Base-by-base conservation (phyloP, 2,888 invertebrate genomes). In the Subacronicta megacephala region DNA sequence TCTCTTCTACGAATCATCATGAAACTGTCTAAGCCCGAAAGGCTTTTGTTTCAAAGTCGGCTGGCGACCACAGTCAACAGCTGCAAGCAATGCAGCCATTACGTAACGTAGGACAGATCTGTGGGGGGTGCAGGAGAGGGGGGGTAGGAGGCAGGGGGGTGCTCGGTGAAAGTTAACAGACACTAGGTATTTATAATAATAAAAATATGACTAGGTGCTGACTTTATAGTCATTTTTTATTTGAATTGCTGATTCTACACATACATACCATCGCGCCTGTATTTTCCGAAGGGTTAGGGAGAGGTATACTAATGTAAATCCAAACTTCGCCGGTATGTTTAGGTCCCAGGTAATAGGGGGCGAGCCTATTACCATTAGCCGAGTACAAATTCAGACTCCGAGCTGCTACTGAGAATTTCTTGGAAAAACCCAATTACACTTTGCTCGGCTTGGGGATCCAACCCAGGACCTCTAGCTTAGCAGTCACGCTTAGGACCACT, bases 81-180 rank as follows among this genome's bases (percentile, higher is more conserved):
- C 63, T 75, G 62, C 66, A 47, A 68, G 59, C 53, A 62, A 56
- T 70, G 70, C 66, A 71, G 46, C 43, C 49, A 18, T 72, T 72
- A 53, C 57, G 53, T 52, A 62, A 75, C 58, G 9, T 44, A 61
- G 61, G 57, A 59, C 63, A 57, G 64, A 59, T 33, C 56, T 38
- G 43, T 33, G 38, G 42, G 40, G 40, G 42, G 12, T 31, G 31
- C 5, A 31, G 31, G n/a, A n/a, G 41, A 15, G 23, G 13, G 36
- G 4, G 15, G 15, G 35, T 7, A 6, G 35, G 18, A n/a, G 42
- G 20, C 4, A 15, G 43, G 44, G 56, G 62, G 63, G 55, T 57
- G 55, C 23, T 46, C 37, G 72, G 74, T 76, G 76, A 76, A 76
- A 76, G 76, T 74, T 40, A 43, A 35, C 58, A 68, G 68, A 56